phyloP scores from a whole-genome alignment of 2,888 invertebrate species.

The Entomobrya multifasciata region DNA sequence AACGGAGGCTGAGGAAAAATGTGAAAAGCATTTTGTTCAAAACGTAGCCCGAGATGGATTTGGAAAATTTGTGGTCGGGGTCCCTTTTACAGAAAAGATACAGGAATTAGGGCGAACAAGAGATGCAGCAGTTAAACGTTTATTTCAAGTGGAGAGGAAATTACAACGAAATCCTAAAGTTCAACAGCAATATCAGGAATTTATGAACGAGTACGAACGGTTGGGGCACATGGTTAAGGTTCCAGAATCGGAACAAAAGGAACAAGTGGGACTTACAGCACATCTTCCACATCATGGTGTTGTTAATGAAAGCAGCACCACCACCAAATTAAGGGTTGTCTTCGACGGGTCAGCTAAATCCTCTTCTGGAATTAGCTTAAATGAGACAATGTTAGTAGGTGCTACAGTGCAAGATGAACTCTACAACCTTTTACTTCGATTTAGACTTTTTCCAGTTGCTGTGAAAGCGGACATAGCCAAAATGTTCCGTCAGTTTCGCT shows the following conservation, averaged over 20 bases:
- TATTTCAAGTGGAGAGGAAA: slow-evolving; percentile 43
- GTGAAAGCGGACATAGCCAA: slow-evolving; percentile 81
- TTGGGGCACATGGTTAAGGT: slow-evolving; percentile 77
- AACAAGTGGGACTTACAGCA: neutral
- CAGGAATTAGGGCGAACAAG: slow-evolving; percentile 17
- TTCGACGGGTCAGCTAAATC: slow-evolving; percentile 68
- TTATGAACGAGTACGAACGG: slow-evolving; percentile 77
- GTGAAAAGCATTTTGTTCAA: too few species aligned
- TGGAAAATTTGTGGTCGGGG: too few species aligned
- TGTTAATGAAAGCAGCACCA: slow-evolving; percentile 46
- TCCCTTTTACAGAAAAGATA: slow-evolving; percentile 49
- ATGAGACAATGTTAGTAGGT: slow-evolving; percentile 80
- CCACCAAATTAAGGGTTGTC: slow-evolving; percentile 71
- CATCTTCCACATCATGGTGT: slow-evolving; percentile 72
- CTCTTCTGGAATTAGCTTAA: slow-evolving; percentile 79
- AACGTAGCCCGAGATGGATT: too few species aligned
- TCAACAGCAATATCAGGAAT: slow-evolving; percentile 71
- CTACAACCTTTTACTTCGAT: slow-evolving; percentile 80
- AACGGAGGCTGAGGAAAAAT: too few species aligned
- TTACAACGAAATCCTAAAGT: slow-evolving; percentile 48
- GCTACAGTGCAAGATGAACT: slow-evolving; percentile 80
- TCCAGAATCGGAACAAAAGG: neutral
- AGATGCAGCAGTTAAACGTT: slow-evolving; percentile 1
- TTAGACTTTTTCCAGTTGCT: slow-evolving; percentile 79
- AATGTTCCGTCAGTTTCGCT: slow-evolving; percentile 80